phyloP scores from a whole-genome alignment of 2,888 invertebrate genomes.

The Disparrhopalites patrizii region DNA sequence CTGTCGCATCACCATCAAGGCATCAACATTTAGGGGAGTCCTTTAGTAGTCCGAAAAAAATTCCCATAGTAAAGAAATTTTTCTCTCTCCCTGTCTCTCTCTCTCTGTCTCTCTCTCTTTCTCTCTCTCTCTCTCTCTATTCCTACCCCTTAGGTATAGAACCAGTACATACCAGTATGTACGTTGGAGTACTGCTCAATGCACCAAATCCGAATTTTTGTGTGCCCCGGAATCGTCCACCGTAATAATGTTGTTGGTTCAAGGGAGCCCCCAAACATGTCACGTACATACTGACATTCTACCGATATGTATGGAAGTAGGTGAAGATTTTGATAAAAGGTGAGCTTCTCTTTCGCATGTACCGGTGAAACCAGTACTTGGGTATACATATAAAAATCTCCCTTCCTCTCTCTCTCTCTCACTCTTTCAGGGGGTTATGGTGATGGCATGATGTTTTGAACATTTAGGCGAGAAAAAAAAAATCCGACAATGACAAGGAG shows the following conservation, averaged over 20 bases:
- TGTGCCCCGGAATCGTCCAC: background rate
- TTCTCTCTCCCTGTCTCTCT: too few relatives aligned
- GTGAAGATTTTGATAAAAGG: constrained; percentile 26
- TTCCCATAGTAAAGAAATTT: constrained; percentile 31
- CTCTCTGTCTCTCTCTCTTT: background rate
- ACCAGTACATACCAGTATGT: too few relatives aligned
- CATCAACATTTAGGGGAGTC: constrained; percentile 27
- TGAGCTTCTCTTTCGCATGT: constrained; percentile 15
- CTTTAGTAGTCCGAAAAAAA: constrained; percentile 36
- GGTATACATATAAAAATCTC: too few relatives aligned
- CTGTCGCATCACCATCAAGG: constrained; percentile 34
- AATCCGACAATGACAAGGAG: too few relatives aligned
- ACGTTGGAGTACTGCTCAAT: background rate
- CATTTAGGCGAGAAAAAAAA: too few relatives aligned
- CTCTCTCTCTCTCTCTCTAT: background rate
- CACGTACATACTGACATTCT: background rate
- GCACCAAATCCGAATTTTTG: constrained; percentile 14
- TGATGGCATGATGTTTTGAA: too few relatives aligned
- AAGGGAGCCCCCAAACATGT: background rate
- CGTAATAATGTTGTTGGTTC: background rate
- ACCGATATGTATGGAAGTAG: constrained; percentile 13
- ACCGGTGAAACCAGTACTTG: too few relatives aligned
- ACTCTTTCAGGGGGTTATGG: too few relatives aligned
- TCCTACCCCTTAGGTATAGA: too few relatives aligned
- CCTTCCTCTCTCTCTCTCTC: too few relatives aligned